Base-by-base conservation (phyloP, 1,140 invertebrate genomes). In the Papilio dardanus region DNA sequence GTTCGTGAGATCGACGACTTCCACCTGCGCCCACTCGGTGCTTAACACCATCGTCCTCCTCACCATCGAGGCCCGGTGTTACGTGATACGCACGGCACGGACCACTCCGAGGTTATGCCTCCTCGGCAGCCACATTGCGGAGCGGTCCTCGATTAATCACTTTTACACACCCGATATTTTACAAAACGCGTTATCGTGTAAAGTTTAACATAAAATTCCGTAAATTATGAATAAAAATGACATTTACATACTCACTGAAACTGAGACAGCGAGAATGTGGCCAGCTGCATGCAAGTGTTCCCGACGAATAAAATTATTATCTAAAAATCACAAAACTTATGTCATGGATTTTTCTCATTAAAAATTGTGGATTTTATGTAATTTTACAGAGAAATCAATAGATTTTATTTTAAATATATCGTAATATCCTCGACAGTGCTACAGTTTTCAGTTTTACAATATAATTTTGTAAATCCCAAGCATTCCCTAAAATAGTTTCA, bases 1-100 rank as follows among this genome's bases (percentile, higher is more conserved):
- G 91, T 98, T 98, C 73, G 96, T 94, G 75, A 98, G 94, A 92
- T 98, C 97, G 87, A 98, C 97, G 80, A 97, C 96, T 95, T 98
- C 97, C 85, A 98, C 96, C 94, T 98, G 97, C 79, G 97, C 97
- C 97, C 97, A 98, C 94, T 98, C 97, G 89, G 97, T 98, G 93
- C 96, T 97, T 92, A 98, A 93, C 83, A 96, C 95, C 95, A 96
- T 96, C 84, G 85, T 91, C 83, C 81, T 88, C 85, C 86, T 92
- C 86, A 93, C 91, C 91, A 93, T 92, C 86, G 81, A 84, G 83
- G 85, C 82, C 85, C 80, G 81, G 84, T 79, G 88, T 93, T 93
- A 93, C 91, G 90, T 93, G 90, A 92, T 83, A 78, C 81, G 79
- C 77, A 80, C 78, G 75, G 77, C 77, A 71, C 77, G 77, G 42